Conservation (phyloP, 2,113 vertebrate genomes). For the Trogon melanurus region DNA sequence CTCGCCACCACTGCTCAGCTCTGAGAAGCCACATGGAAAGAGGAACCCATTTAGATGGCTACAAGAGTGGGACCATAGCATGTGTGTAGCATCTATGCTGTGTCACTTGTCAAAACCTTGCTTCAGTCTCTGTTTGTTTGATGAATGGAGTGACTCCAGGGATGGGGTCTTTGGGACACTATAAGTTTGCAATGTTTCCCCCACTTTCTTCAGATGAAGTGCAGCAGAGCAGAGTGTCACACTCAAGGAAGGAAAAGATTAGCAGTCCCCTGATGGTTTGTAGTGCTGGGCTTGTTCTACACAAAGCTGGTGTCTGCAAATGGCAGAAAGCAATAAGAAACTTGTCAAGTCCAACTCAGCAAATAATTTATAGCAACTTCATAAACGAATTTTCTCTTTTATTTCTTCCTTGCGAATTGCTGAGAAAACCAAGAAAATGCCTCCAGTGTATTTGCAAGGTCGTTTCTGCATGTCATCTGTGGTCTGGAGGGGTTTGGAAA, state of each 20-base stretch:
- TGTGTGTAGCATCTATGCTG: not conserved
- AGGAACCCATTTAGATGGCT: not conserved
- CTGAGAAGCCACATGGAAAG: not conserved
- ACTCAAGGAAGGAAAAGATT: not conserved
- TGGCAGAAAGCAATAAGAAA: conserved; percentile 58
- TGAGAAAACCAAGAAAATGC: not conserved
- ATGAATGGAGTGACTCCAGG: not conserved
- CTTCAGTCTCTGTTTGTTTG: not conserved
- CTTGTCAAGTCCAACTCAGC: not conserved
- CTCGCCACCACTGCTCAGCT: not conserved
- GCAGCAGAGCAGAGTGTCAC: not conserved
- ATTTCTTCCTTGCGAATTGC: not conserved
- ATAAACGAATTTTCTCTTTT: not conserved
- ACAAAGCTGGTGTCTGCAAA: not conserved
- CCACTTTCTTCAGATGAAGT: not conserved
- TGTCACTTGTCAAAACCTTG: not conserved
- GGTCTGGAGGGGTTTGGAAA: not conserved
- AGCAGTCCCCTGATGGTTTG: not conserved
- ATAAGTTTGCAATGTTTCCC: not conserved
- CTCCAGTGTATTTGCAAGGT: not conserved
- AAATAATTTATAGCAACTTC: conserved; percentile 1
- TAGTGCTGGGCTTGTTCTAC: not conserved
- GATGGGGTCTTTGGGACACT: not conserved
- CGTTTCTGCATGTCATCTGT: not conserved
- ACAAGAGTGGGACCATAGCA: not conserved